phyloP scores from a whole-genome alignment of 1,140 invertebrate species.

The Aplysia californica region DNA sequence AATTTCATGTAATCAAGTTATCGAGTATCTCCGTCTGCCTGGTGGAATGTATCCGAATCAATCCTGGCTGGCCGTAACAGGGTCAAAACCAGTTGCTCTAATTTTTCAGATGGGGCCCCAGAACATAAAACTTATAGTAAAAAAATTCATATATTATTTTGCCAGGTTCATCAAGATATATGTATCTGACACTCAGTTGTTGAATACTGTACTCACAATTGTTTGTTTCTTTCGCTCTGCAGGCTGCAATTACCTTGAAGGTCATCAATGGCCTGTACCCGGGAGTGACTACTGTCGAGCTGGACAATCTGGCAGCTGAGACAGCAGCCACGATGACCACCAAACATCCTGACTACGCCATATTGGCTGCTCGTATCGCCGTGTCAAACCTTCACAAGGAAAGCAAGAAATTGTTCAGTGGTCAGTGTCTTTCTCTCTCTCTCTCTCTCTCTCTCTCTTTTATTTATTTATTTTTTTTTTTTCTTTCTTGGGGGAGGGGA shows the following conservation, averaged over 20 bases:
- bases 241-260: conserved; percentile 71
- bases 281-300: conserved; percentile 95
- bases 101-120: no score
- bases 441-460: no score
- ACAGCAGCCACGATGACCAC: conserved; percentile 96
- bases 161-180: no score
- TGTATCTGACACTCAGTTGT: neutral
- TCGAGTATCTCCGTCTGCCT: no score
- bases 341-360: conserved; percentile 96
- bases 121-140: no score
- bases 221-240: conserved; percentile 24
- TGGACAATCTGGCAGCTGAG: conserved; percentile 98
- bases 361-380: conserved; percentile 94
- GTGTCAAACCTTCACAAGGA: conserved; percentile 98
- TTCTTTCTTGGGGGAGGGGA: neutral
- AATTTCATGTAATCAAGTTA: no score
- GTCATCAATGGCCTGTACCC: conserved; percentile 93
- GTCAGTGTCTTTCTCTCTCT: no score
- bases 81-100: no score
- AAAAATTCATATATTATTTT: no score
- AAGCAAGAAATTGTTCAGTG: conserved; percentile 69
- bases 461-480: neutral
- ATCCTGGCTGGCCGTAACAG: no score
- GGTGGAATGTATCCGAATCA: no score
- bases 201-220: neutral